Evolutionary conservation across 2,888 invertebrate species (phyloP).

Genomic region (Allygus modestus): DNA sequence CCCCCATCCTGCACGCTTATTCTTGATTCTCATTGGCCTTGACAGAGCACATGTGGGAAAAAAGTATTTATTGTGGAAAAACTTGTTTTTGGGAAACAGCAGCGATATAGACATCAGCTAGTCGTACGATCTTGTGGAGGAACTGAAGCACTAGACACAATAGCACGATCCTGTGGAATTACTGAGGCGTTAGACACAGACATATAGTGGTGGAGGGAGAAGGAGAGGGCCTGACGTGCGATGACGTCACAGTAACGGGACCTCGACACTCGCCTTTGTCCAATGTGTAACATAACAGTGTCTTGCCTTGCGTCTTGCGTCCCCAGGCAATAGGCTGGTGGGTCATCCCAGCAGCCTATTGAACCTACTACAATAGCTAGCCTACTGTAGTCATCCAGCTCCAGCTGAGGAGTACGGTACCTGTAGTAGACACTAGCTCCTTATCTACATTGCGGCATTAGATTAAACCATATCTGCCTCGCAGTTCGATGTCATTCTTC

Average conservation of each 20-base stretch:
- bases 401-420: no score
- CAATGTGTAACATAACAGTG: constrained; percentile 34
- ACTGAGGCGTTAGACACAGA: neutral
- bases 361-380: neutral
- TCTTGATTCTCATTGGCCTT: no score
- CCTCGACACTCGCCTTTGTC: constrained; percentile 11
- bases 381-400: neutral
- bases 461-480: no score
- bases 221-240: neutral
- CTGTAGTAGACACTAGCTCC: no score
- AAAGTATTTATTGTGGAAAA: no score
- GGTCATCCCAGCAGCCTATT: neutral
- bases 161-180: neutral
- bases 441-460: no score
- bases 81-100: no score
- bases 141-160: neutral
- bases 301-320: neutral
- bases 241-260: constrained; percentile 32
- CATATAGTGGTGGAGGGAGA: neutral
- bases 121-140: neutral
- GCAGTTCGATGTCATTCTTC: no score
- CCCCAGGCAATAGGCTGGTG: constrained; percentile 4
- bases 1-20: no score
- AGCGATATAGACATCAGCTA: no score
- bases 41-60: no score